Conservation (phyloP, 1,140 invertebrate genomes). For the Hylaeus anthracinus region DNA sequence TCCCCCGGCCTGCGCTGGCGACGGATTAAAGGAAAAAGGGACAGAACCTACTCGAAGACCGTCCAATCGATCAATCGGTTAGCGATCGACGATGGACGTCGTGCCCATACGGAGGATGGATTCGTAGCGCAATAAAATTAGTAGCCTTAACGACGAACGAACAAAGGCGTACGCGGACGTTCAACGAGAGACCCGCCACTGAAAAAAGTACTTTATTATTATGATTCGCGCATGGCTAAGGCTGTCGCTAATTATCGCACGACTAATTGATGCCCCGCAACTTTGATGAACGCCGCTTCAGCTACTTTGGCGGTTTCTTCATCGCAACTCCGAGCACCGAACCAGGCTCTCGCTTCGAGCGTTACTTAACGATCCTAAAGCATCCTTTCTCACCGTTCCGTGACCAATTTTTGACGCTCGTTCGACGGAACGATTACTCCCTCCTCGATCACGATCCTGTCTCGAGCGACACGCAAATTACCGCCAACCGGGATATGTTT, state of each 20-base stretch:
- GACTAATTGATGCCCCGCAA: constrained; percentile 39
- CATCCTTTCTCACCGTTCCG: background rate
- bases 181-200: background rate
- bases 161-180: constrained; percentile 30
- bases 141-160: constrained; percentile 41
- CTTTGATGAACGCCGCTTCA: constrained; percentile 15
- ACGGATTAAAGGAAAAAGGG: constrained; percentile 52
- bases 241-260: constrained; percentile 28
- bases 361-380: background rate
- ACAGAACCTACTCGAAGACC: constrained; percentile 50
- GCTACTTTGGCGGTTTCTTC: background rate
- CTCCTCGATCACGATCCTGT: background rate
- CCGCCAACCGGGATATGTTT: too few species aligned
- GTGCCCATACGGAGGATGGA: constrained; percentile 49
- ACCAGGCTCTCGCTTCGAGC: background rate
- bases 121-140: constrained; percentile 71
- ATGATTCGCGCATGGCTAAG: constrained; percentile 5
- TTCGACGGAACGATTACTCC: background rate
- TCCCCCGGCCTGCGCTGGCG: background rate
- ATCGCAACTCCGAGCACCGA: background rate
- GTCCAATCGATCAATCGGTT: constrained; percentile 57
- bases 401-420: background rate
- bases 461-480: background rate
- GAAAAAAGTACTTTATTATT: constrained; percentile 36
- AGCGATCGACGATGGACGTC: constrained; percentile 53